A percentile compares a stretch with the other conserved stretches of the same genome.
phyloP scores from a whole-genome alignment of 2,888 invertebrate species.

The Odiellus spinosus region DNA sequence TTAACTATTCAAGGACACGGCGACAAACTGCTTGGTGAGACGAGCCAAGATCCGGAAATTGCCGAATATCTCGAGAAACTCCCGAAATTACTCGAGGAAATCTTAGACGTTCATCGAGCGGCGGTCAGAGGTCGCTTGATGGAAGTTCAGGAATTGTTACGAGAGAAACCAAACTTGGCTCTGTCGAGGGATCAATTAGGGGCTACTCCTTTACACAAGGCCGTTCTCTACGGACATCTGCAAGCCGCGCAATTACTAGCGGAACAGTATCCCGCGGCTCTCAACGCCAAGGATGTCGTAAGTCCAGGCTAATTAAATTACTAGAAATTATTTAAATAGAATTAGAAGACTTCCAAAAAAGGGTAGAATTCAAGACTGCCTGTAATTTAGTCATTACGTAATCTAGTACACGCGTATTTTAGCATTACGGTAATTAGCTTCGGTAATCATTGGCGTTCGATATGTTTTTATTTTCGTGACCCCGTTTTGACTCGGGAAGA shows the following conservation, averaged over 20 bases:
- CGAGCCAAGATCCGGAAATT: constrained; percentile 44
- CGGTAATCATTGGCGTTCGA: too few species aligned
- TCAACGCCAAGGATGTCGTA: constrained; percentile 30
- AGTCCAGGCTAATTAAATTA: too few species aligned
- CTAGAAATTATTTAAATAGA: too few species aligned
- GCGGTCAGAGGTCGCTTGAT: constrained; percentile 33
- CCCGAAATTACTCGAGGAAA: constrained; percentile 47
- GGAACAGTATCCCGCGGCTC: constrained; percentile 28
- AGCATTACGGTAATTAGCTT: too few species aligned
- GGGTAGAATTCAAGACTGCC: too few species aligned
- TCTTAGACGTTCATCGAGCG: constrained; percentile 30
- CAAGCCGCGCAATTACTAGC: constrained; percentile 31
- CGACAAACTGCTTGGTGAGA: constrained; percentile 51
- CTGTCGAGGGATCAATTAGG: constrained; percentile 28
- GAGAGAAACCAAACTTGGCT: constrained; percentile 34
- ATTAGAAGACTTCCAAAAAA: too few species aligned
- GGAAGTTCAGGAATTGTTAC: constrained; percentile 32
- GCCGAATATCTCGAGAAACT: constrained; percentile 72
- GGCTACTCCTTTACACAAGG: constrained; percentile 24
- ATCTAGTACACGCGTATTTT: too few species aligned
- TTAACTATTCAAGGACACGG: constrained; percentile 80
- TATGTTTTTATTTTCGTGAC: too few species aligned
- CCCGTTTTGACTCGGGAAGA: too few species aligned
- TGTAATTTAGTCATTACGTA: too few species aligned
- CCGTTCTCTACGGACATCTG: constrained; percentile 28